These are phyloP conservation scores for Diarsia brunnea DNA, from an alignment of 2,888 invertebrate species.

Conservation along the genomic window DNA sequence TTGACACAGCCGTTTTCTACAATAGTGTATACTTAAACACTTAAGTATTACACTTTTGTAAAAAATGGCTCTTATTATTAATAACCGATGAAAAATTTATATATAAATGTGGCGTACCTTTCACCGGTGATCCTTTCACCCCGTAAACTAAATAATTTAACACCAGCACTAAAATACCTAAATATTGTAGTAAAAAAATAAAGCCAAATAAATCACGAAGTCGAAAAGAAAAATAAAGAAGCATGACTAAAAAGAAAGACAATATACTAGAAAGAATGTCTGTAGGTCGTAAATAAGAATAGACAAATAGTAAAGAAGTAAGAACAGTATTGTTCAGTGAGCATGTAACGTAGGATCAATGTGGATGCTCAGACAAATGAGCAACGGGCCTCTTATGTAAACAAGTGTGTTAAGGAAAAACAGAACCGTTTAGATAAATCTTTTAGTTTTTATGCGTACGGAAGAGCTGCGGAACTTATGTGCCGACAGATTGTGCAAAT, in stretches of 20 bases:
- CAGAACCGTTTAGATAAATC: slow-evolving; percentile 42
- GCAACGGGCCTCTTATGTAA: slow-evolving; percentile 31
- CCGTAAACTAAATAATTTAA: too few species aligned
- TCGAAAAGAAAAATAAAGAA: slow-evolving; percentile 7
- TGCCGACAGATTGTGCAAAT: neutral
- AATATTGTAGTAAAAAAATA: neutral
- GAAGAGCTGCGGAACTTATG: too few species aligned
- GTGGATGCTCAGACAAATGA: slow-evolving; percentile 33
- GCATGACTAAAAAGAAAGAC: neutral
- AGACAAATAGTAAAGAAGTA: slow-evolving; percentile 14
- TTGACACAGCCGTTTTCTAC: too few species aligned
- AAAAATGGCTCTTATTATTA: too few species aligned
- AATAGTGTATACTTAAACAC: too few species aligned
- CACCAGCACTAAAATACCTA: neutral
- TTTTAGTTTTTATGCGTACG: slow-evolving; percentile 9
- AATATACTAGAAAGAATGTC: slow-evolving; percentile 11
- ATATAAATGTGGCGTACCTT: too few species aligned
- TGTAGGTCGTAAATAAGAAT: slow-evolving; percentile 43
- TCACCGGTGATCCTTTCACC: too few species aligned
- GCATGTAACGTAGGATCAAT: slow-evolving; percentile 21
- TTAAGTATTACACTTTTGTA: too few species aligned
- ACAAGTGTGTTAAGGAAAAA: slow-evolving; percentile 37
- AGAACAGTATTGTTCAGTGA: slow-evolving; percentile 24
- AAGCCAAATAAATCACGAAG: slow-evolving; percentile 11
- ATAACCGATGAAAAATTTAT: too few species aligned